Base-by-base conservation (phyloP, 2,113 vertebrate species). In the Pagrus major region DNA sequence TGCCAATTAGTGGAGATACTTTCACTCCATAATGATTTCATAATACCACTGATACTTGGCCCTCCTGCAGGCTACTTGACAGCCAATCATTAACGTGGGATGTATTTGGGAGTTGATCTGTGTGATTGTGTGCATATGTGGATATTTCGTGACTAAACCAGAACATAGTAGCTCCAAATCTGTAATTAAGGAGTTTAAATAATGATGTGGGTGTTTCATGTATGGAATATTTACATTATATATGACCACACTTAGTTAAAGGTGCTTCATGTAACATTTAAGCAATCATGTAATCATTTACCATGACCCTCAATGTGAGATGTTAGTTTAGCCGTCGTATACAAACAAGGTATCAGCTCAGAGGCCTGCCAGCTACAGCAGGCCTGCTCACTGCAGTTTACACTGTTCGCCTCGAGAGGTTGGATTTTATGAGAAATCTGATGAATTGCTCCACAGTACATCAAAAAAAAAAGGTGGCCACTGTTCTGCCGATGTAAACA, bases 1-100 rank as follows among this genome's bases (percentile, higher is more conserved):
- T 33, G 72, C 87, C 91, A 92, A 92, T 91, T 92, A 92, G 85
- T 42, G 74, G 47, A 60, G 60, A 84, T 79, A 56, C 51, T 84
- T 76, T 79, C 42, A 68, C 59, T 63, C 39, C 46, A 37, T 86
- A 76, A 81, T 90, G 76, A 84, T 88, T 89, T 76, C 55, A 77
- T 71, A 49, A 73, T 65, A 73, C 39, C 54, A 47, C 56, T 41
- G 67, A 73, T 77, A 64, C 76, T 31, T 71, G 75, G 73, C 39
- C 80, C 67, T 74, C 65, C 64, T 70, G 66, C n/a, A 10, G 75
- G 77, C 73, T 71, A 37, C 73, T 44, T 76, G 86, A 78, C 76
- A 84, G 76, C 55, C 59, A 72, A 44, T 86, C 84, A 71, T 86
- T 80, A 83, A 71, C 68, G 35, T 39, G 51, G 59, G 61, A 59